Percentiles rank a stretch among this genome's conserved stretches.
Conservation (phyloP, 2,797 vertebrate species). For the Anolis apletophallus region DNA sequence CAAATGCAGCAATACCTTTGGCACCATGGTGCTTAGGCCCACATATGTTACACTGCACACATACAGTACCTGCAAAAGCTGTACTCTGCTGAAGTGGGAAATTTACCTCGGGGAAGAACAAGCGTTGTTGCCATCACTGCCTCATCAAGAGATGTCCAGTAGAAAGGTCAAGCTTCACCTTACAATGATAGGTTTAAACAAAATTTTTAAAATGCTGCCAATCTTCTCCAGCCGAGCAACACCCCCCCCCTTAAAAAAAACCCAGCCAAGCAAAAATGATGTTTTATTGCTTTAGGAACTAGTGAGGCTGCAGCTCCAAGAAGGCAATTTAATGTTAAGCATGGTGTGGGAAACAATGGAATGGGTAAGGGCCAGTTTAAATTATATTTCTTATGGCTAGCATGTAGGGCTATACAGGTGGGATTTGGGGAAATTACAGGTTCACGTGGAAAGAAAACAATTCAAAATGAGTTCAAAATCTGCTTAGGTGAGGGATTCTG, state of each 20-base stretch:
- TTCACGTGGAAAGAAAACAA: not conserved
- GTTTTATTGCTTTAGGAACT: slow-evolving; percentile 7
- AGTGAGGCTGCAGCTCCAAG: not conserved
- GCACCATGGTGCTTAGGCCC: slow-evolving; percentile 3
- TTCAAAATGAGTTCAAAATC: not conserved
- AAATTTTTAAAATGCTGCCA: not conserved
- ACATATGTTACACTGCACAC: not conserved
- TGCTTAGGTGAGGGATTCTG: not conserved
- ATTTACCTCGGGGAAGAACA: slow-evolving; percentile 11
- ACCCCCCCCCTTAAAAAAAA: not conserved
- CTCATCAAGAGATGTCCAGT: not conserved
- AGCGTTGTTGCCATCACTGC: accelerated
- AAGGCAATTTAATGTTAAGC: not conserved
- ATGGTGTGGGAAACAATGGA: not conserved
- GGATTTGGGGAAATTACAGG: not conserved
- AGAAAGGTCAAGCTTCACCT: not conserved
- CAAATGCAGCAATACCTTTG: slow-evolving; percentile 20
- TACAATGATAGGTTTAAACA: not conserved
- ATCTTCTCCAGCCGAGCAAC: not conserved
- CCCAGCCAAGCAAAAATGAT: not conserved
- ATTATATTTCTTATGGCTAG: slow-evolving; percentile 10
- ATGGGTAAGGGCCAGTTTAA: not conserved
- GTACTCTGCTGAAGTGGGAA: not conserved
- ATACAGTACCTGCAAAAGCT: slow-evolving; percentile 11
- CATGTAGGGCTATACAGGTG: not conserved